Evolutionary conservation across 2,113 vertebrate genomes (phyloP).

Genomic region (Ictalurus punctatus): DNA sequence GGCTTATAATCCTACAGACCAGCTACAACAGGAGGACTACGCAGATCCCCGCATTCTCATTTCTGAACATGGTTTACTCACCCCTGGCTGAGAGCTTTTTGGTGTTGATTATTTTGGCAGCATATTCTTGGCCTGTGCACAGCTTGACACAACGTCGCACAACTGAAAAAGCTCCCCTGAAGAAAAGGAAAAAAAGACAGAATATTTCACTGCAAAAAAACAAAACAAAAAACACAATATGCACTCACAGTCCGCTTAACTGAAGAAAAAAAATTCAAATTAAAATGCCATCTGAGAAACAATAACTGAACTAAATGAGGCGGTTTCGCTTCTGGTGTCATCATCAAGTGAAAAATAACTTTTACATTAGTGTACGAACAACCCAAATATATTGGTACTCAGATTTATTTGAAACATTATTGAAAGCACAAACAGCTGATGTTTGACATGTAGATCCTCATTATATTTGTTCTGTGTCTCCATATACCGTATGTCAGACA

Average conservation of each 20-base stretch:
- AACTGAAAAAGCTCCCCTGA: constrained; percentile 93
- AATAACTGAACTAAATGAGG: background rate
- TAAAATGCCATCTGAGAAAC: background rate
- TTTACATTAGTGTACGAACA: background rate
- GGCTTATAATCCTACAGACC: background rate
- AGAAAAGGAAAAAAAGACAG: constrained; percentile 52
- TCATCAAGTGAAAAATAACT: background rate
- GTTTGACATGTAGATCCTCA: background rate
- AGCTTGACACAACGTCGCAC: constrained; percentile 95
- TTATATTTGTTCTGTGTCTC: background rate
- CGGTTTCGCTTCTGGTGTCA: background rate
- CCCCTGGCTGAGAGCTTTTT: constrained; percentile 97
- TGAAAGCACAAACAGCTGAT: constrained; percentile 17
- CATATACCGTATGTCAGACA: background rate
- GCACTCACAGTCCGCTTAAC: background rate
- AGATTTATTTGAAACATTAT: background rate
- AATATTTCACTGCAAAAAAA: background rate
- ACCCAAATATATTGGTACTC: background rate
- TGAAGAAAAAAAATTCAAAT: background rate
- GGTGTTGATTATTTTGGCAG: constrained; percentile 98
- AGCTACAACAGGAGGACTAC: background rate
- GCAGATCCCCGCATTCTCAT: background rate
- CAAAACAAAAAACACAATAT: background rate
- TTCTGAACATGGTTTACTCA: constrained; percentile 63
- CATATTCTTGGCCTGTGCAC: constrained; percentile 90